Conservation (phyloP, 2,797 vertebrate species). For the Oreortyx pictus region DNA sequence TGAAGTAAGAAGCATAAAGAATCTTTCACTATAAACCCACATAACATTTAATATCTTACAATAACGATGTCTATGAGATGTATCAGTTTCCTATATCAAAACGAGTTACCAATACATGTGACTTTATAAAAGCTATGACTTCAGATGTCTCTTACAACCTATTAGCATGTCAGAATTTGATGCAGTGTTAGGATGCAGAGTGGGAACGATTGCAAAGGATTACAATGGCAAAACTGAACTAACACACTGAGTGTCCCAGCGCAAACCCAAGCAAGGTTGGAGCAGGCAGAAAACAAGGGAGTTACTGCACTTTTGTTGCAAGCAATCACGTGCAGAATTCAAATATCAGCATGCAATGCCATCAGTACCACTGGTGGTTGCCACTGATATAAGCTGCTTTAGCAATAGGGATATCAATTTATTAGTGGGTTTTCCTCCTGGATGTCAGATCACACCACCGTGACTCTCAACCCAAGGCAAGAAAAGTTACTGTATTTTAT, state of each 20-base stretch:
- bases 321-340: not conserved
- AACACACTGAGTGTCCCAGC: not conserved
- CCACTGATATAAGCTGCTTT: too few species aligned
- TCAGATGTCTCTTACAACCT: not conserved
- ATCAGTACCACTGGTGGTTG: not conserved
- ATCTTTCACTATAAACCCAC: not conserved
- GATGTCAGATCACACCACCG: not conserved
- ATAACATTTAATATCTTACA: not conserved
- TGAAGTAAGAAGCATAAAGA: not conserved
- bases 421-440: too few species aligned
- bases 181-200: not conserved
- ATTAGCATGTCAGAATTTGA: not conserved
- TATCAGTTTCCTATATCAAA: not conserved
- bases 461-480: not conserved
- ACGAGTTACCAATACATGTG: fast-evolving
- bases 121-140: not conserved
- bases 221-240: not conserved
- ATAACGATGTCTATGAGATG: not conserved
- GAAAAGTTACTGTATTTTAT: not conserved
- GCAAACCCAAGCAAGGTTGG: fast-evolving
- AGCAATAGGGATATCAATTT: too few species aligned
- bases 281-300: not conserved
- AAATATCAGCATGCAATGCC: not conserved
- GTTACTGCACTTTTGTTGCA: too few species aligned
- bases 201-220: not conserved